Evolutionary conservation across 2,113 vertebrate genomes (phyloP), one percentile per base, ranked within the genome.

Genomic region (Lepus timidus): DNA sequence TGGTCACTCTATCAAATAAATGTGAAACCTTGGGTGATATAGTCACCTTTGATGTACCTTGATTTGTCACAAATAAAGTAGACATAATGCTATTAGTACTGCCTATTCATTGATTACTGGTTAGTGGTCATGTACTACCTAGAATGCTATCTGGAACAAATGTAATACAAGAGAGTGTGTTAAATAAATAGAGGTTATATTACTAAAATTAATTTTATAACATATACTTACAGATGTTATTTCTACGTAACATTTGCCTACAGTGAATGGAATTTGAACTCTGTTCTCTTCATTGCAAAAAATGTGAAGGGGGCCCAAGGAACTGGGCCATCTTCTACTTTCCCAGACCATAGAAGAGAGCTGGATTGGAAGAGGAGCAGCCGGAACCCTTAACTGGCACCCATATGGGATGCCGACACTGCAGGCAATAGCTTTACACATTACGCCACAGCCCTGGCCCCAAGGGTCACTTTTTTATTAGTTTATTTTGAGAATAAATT

Each of bases 151-250:
- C 23, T 65, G 13, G 8, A 67, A 23, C 14, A 89, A 87, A 85
- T 62, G 64, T 88, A 90, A 82, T 75, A 4, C 4, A 52, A 75
- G 31, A 31, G 8, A 70, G 2, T 87, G 93, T 92, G 51, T 31
- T 92, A 89, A 76, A 68, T 70, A 95, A 93, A 94, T 39, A 79
- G 3, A 84, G 39, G 78, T 94, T 27, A 70, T 6, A 70, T 62
- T 84, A 31, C 36, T 92, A 39, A 33, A 58, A 70, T 6, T 39
- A 16, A 88, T 96, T 49, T 52, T 17, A 44, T 74, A 68, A 16
- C 25, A 0, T 88, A 11, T 73, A 2, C 84, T 25, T 67, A 29
- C 2, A 55, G 71, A 1, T 76, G 13, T 58, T 58, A 58, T 58
- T 17, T 58, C 3, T 58, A 58, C 5, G 4, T 16, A 58, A 14